Base-by-base conservation (phyloP, 2,888 invertebrate species). In the Acanthosepion lycidas region DNA sequence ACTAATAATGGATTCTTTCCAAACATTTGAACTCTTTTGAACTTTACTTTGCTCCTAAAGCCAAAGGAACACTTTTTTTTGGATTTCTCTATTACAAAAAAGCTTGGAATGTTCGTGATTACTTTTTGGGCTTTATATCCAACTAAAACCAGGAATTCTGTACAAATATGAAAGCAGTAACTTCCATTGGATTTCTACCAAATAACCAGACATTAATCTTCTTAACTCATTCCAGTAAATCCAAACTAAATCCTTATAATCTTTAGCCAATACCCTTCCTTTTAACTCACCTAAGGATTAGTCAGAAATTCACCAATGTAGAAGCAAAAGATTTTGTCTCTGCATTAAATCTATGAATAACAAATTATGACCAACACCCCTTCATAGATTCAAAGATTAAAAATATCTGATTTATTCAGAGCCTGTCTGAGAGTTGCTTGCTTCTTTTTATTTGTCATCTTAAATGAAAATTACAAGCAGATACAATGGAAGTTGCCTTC, bases 141-240 rank as follows among this genome's bases (percentile, higher is more conserved):
- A 26, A 64, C n/a, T 23, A 59, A 59, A 20, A 23, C 59, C 1
- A 33, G 15, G n/a, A 78, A 18, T 78, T 33, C 33, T 33, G n/a
- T 78, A 15, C 5, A 2, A 78, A n/a, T 78, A 33, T 78, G n/a
- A 78, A 78, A 18, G n/a, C n/a, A 78, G 33, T 18, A n/a, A 33
- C n/a, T n/a, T 78, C 78, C 6, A n/a, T 15, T 78, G 9, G 78
- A n/a, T 78, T 78, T 15, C 18, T n/a, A 78, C 78, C 78, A 78
- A 78, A n/a, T n/a, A n/a, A 78, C 78, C 78, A 78, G 78, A 78
- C 78, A n/a, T 33, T 78, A 78, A 78, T 78, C 78, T 78, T 33
- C 78, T 78, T 78, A 78, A 33, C 78, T 78, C 78, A 33, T 78
- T 78, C n/a, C 78, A n/a, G 15, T n/a, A n/a, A 33, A 28, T 12